A percentile compares a stretch with the other conserved stretches of the same genome.
Evolutionary conservation across 2,113 vertebrate genomes (phyloP).

Genomic region (Halcyon malimbica): DNA sequence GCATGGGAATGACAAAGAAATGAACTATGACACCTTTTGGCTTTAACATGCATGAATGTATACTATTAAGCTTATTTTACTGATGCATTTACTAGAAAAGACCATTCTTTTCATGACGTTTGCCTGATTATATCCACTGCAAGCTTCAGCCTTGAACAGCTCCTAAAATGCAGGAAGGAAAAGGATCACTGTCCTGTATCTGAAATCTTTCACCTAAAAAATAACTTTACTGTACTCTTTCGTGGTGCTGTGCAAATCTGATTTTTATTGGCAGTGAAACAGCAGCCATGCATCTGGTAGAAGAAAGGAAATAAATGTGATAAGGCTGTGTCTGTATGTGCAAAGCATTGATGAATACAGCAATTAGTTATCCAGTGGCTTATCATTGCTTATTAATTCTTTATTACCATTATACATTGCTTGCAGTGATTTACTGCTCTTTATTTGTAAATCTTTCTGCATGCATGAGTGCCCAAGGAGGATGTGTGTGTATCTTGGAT

Average conservation of each 20-base stretch:
- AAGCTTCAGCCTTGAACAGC: background rate
- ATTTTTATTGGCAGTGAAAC: background rate
- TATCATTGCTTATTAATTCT: background rate
- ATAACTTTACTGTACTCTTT: background rate
- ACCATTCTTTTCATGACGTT: background rate
- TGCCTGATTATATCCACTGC: background rate
- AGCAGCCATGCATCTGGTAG: background rate
- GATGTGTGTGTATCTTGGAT: background rate
- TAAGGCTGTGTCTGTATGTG: background rate
- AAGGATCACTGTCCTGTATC: background rate
- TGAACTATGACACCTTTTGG: background rate
- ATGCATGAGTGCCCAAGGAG: background rate
- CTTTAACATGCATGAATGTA: background rate
- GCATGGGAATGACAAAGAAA: background rate
- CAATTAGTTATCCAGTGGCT: background rate
- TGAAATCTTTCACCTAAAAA: background rate
- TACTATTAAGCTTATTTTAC: background rate
- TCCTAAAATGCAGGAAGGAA: background rate
- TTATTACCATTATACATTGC: background rate
- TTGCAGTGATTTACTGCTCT: background rate
- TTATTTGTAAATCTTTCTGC: background rate
- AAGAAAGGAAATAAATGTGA: background rate
- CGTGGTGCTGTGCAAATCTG: background rate
- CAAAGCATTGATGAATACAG: background rate
- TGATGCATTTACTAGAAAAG: background rate